Percentiles rank a stretch among this genome's conserved stretches.
These are phyloP conservation scores for Drosophila lacertosa DNA, from an alignment of 1,140 invertebrate species.

Conservation along the genomic window DNA sequence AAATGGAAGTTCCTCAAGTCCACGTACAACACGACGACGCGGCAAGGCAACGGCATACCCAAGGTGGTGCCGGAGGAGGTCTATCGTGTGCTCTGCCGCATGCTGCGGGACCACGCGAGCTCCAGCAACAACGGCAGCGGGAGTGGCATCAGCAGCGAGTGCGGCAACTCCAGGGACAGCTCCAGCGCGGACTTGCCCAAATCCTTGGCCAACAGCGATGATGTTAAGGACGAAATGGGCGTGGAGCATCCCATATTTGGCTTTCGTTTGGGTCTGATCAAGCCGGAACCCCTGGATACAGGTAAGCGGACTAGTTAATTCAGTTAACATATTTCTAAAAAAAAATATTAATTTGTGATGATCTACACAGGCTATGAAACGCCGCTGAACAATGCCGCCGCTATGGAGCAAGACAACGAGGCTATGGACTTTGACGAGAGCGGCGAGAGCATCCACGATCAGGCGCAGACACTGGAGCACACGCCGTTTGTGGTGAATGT, in stretches of 20 bases:
- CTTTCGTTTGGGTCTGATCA: constrained; percentile 71
- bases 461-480: constrained; percentile 38
- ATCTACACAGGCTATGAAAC: constrained; percentile 60
- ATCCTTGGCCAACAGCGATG: constrained; percentile 2
- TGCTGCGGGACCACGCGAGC: constrained; percentile 47
- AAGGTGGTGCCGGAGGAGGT: constrained; percentile 76
- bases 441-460: constrained; percentile 5
- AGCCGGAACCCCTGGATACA: constrained; percentile 68
- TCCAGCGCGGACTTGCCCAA: constrained; percentile 6
- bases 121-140: constrained; percentile 12
- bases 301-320: constrained; percentile 36
- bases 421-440: constrained; percentile 31
- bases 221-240: constrained; percentile 59
- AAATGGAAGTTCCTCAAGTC: constrained; percentile 83
- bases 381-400: constrained; percentile 28
- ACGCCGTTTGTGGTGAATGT: constrained; percentile 60
- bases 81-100: constrained; percentile 66
- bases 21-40: constrained; percentile 75
- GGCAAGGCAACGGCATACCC: constrained; percentile 64
- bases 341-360: neutral
- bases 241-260: constrained; percentile 80
- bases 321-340: neutral
- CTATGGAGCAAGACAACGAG: constrained; percentile 49
- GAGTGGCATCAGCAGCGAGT: constrained; percentile 51
- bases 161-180: constrained; percentile 62